Evolutionary conservation across 30 jellyfish, hydroid and myxozoan species (phyloP).

Genomic region (Aurelia sp.): DNA sequence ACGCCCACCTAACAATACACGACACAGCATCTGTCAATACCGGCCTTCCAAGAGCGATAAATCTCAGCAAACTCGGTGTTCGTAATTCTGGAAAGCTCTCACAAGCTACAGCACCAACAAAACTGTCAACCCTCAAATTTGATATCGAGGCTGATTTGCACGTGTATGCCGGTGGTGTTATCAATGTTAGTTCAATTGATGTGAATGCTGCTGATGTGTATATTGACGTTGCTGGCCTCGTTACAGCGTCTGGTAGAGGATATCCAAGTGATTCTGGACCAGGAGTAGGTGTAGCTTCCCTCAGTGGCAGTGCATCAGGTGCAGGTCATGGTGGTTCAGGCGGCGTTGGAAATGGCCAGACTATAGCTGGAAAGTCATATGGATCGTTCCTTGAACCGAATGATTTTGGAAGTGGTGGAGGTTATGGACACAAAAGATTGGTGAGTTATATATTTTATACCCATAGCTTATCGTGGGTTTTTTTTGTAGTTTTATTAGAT

Average conservation of each 20-base stretch:
- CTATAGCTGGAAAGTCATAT: conserved; percentile 55
- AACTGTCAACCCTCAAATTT: conserved; percentile 9
- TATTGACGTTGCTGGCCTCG: conserved; percentile 49
- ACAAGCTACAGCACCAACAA: conserved; percentile 12
- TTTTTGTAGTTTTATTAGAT: too few species aligned
- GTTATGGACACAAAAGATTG: conserved; percentile 64
- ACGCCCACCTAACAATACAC: conserved; percentile 43
- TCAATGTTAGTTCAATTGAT: conserved; percentile 31
- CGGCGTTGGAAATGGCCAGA: conserved; percentile 53
- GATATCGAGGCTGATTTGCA: conserved; percentile 36
- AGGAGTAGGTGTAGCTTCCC: conserved; percentile 39
- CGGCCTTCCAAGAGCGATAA: neutral
- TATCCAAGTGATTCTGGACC: conserved; percentile 47
- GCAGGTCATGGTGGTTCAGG: conserved; percentile 72
- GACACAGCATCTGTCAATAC: conserved; percentile 48
- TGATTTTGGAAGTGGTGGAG: conserved; percentile 74
- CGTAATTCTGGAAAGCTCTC: conserved; percentile 64
- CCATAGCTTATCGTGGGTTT: too few species aligned
- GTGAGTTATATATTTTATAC: neutral
- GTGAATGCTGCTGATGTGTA: conserved; percentile 53
- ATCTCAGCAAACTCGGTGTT: conserved; percentile 28
- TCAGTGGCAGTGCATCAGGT: conserved; percentile 51
- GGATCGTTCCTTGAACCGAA: conserved; percentile 63
- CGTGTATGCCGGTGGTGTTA: conserved; percentile 57
- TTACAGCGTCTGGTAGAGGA: conserved; percentile 54